Evolutionary conservation across 2,888 invertebrate species (phyloP).

Genomic region (Andrena fulva): DNA sequence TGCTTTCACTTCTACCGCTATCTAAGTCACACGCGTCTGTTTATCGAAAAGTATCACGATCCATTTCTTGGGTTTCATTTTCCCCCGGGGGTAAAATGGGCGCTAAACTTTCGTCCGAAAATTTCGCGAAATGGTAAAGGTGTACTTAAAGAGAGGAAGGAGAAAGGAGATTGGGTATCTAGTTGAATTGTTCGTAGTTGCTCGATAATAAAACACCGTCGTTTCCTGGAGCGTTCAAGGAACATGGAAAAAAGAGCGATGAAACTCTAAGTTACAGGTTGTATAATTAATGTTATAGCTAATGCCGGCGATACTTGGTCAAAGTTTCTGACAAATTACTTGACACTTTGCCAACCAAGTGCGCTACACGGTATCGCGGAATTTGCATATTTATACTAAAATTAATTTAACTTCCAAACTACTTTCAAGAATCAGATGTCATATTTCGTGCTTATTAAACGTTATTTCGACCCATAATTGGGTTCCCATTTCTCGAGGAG

Average conservation of each 20-base stretch:
- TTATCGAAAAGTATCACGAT: constrained; percentile 24
- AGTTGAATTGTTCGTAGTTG: constrained; percentile 2
- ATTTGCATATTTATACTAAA: constrained; percentile 52
- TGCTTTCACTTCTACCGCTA: constrained; percentile 57
- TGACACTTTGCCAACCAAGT: constrained; percentile 41
- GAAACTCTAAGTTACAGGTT: constrained; percentile 17
- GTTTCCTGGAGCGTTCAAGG: background rate
- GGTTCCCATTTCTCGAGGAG: background rate
- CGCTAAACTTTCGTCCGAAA: background rate
- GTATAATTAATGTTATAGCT: constrained; percentile 42
- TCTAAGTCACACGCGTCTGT: constrained; percentile 19
- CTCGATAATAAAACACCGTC: constrained; percentile 2
- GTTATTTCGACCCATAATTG: constrained; percentile 11
- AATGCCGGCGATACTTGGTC: constrained; percentile 24
- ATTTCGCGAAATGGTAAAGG: background rate
- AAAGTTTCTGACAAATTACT: constrained; percentile 50
- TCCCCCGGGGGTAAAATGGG: background rate
- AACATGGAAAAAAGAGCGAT: background rate
- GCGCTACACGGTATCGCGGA: constrained; percentile 4
- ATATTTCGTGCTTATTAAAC: constrained; percentile 2
- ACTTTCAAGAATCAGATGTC: constrained; percentile 18
- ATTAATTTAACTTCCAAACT: constrained; percentile 50
- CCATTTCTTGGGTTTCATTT: background rate
- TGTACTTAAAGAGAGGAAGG: background rate
- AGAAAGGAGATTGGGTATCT: too few relatives aligned